Conservation (phyloP, 2,888 invertebrate genomes). For the Tubiluchus corallicola region DNA sequence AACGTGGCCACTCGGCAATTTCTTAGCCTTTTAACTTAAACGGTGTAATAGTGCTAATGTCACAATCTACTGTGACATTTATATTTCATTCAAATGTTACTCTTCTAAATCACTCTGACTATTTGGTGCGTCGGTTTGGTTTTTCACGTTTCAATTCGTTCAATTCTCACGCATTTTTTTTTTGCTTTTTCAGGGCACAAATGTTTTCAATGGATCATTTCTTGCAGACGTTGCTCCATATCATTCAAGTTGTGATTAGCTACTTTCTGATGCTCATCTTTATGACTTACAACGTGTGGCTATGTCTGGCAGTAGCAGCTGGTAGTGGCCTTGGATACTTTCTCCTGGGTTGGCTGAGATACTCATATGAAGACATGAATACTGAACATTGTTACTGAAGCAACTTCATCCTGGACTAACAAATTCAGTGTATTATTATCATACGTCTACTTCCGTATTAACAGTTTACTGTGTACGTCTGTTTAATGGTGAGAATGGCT, state of each 20-base stretch:
- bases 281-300: constrained; percentile 91
- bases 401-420: too few relatives aligned
- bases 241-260: constrained; percentile 69
- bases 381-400: constrained; percentile 86
- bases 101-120: constrained; percentile 48
- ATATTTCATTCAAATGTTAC: constrained; percentile 7
- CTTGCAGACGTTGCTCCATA: constrained; percentile 69
- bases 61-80: too few relatives aligned
- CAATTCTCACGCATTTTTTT: background rate
- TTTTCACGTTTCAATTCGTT: background rate
- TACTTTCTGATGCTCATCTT: constrained; percentile 89
- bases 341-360: constrained; percentile 85
- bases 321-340: constrained; percentile 84
- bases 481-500: too few relatives aligned
- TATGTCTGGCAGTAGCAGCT: constrained; percentile 67
- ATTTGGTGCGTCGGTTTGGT: constrained; percentile 29
- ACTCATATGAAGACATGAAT: constrained; percentile 74
- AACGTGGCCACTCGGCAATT: too few relatives aligned
- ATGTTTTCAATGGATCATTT: too few relatives aligned
- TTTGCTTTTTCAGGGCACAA: constrained; percentile 10
- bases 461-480: too few relatives aligned
- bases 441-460: too few relatives aligned
- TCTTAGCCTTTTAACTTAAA: too few relatives aligned
- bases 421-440: too few relatives aligned
- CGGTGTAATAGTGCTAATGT: too few relatives aligned